These are phyloP conservation scores for Ophion slaviceki DNA, from an alignment of 2,888 invertebrate genomes.

Conservation along the genomic window DNA sequence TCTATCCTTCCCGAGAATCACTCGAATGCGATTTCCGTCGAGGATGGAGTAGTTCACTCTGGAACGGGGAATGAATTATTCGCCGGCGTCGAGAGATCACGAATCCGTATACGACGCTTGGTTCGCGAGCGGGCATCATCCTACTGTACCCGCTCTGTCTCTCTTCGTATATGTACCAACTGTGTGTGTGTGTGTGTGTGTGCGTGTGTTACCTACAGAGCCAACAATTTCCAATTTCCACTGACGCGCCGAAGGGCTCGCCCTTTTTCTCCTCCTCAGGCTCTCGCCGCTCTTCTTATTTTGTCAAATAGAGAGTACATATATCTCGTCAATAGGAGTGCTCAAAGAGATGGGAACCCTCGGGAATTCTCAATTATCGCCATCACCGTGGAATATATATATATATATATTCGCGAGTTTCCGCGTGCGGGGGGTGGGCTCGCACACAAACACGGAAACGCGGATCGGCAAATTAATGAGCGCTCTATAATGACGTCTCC, in stretches of 20 bases:
- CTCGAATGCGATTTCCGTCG: conserved; percentile 80
- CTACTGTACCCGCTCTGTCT: conserved; percentile 35
- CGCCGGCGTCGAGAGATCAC: conserved; percentile 72
- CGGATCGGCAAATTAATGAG: conserved; percentile 59
- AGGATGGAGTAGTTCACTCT: conserved; percentile 66
- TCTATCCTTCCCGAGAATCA: conserved; percentile 77
- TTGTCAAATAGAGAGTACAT: conserved; percentile 47
- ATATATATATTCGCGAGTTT: neutral
- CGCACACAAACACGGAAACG: neutral
- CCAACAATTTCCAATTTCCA: conserved; percentile 69
- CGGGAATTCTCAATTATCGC: conserved; percentile 57
- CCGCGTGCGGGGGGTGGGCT: neutral
- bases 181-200: conserved; percentile 22
- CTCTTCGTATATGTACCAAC: conserved; percentile 21
- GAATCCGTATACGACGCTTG: conserved; percentile 65
- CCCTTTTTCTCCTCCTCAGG: conserved; percentile 16
- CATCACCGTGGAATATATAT: conserved; percentile 27
- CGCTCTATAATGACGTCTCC: conserved; percentile 61
- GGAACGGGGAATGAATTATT: conserved; percentile 75
- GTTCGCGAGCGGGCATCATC: conserved; percentile 66
- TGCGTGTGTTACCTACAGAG: conserved; percentile 38
- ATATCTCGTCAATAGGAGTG: conserved; percentile 35
- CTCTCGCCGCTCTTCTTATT: conserved; percentile 15
- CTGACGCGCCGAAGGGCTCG: conserved; percentile 47
- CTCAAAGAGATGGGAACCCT: conserved; percentile 31